Conservation (phyloP, 1,140 invertebrate genomes). For the Drosophila subobscura region DNA sequence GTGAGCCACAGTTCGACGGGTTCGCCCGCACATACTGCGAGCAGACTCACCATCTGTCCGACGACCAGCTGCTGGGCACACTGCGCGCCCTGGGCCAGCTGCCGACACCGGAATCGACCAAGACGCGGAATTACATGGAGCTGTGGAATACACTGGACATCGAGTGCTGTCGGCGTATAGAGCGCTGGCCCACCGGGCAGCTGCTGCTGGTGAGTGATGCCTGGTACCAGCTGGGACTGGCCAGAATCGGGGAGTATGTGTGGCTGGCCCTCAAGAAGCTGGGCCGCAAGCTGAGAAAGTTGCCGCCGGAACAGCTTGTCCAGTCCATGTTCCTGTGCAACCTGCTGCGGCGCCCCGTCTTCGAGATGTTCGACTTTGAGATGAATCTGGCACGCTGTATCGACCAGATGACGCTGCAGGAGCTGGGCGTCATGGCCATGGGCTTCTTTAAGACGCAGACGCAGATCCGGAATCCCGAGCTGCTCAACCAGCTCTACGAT, state of each 20-base stretch:
- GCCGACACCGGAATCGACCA: constrained; percentile 73
- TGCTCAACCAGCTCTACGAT: constrained; percentile 83
- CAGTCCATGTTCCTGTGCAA: constrained; percentile 85
- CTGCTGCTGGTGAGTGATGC: constrained; percentile 84
- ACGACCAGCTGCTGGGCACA: constrained; percentile 83
- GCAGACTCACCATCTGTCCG: constrained; percentile 81
- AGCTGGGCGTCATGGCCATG: constrained; percentile 86
- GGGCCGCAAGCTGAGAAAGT: constrained; percentile 79
- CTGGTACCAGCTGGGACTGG: constrained; percentile 84
- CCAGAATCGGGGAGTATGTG: constrained; percentile 82
- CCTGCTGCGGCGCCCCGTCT: constrained; percentile 75
- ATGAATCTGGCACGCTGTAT: constrained; percentile 83
- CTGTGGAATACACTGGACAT: constrained; percentile 85
- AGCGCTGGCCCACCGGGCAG: constrained; percentile 78
- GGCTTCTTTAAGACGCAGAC: constrained; percentile 87
- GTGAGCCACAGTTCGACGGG: constrained; percentile 72
- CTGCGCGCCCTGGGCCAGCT: constrained; percentile 73
- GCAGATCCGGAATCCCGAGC: constrained; percentile 83
- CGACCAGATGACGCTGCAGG: constrained; percentile 84
- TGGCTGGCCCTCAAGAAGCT: constrained; percentile 84
- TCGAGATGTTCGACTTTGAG: constrained; percentile 86
- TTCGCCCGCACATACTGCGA: constrained; percentile 83
- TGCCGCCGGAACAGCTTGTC: constrained; percentile 85
- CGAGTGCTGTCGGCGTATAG: constrained; percentile 83
- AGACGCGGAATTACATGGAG: constrained; percentile 84